Evolutionary conservation across 2,113 vertebrate genomes (phyloP), one percentile per base, ranked within the genome.

Genomic region (Mastomys coucha): DNA sequence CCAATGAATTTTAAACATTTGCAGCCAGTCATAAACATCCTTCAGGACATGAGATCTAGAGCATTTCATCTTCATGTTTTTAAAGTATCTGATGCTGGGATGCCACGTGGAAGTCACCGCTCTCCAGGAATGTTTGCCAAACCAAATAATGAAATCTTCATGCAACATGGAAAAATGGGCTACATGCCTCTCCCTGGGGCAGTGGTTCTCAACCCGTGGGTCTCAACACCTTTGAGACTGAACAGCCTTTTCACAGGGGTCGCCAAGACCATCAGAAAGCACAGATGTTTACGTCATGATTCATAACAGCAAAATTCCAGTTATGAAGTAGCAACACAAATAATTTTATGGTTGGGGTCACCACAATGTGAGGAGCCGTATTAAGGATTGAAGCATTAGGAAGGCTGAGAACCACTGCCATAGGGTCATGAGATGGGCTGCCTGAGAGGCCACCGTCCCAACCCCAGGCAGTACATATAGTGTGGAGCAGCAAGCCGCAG

Each of bases 41-140:
- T 58, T 42, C 42, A 6, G 26, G 8, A 4, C 88, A 58, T 28
- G 7, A 80, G 63, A 65, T 16, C 81, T 28, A 60, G 20, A 88
- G 56, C 67, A 13, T 63, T 63, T 42, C 26, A 5, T 6, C 17
- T 7, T 7, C 77, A 4, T 60, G 51, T 36, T 80, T 33, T 33
- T 56, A 26, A 88, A 73, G 33, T 70, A 17, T 11, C n/a, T 45
- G 60, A 19, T 11, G 19, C 3, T n/a, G 60, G 42, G 65, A 45
- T 0, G 0, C 39, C 13, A 11, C 0, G 0, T 20, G 76, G 58
- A 49, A 31, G 58, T 7, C 14, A 51, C 19, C 19, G 14, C 42
- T 65, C 11, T 67, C 42, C 14, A 60, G 70, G 56, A 60, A 65
- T 4, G 17, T 85, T 2, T 33, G 0, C 58, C 39, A 45, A n/a